Evolutionary conservation across 2,888 invertebrate genomes (phyloP), one percentile per base, ranked within the genome.

Genomic region (Lysandra coridon): DNA sequence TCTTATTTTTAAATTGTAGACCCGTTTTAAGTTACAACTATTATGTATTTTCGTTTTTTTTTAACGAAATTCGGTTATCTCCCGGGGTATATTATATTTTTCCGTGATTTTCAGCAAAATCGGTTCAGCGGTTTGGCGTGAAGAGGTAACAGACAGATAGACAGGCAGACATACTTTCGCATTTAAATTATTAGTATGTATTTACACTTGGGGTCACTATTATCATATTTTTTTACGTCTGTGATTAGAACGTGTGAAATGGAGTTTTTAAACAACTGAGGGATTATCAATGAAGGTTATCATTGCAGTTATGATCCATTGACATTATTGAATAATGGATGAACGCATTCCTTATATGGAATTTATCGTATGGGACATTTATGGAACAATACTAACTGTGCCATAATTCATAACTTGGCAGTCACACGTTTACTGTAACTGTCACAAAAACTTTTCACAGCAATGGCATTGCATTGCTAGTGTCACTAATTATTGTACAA

Each of bases 391-490:
- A 33, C 33, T 69, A 33, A 69, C 69, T 69, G 69, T 37, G 33
- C 69, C 69, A 37, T 69, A 69, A 37, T 5, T 69, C 69, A 69
- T 37, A 69, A 14, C 69, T 69, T 64, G 64, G 23, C 64, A 69
- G 64, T 69, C 33, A 69, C 69, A 69, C 12, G 69, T 69, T 69
- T 69, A 69, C 69, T 69, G 69, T 57, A 76, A 76, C 30, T 14
- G 53, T 53, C 53, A 6, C 57, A 49, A 53, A 57, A 53, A 76
- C 33, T 53, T 76, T 53, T 76, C 33, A 69, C 69, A 69, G 69
- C 69, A 33, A 69, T 69, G 69, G 69, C 69, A 37, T 14, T 69
- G 23, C 37, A 33, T 33, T 23, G 23, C 0, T 23, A 23, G 0
- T 23, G 0, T 0, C 0, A 23, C 23, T 23, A 0, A 23, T 23